Percentiles rank a stretch among this genome's conserved stretches.
Conservation (phyloP, 2,888 invertebrate genomes). For the Leptura quadrifasciata region DNA sequence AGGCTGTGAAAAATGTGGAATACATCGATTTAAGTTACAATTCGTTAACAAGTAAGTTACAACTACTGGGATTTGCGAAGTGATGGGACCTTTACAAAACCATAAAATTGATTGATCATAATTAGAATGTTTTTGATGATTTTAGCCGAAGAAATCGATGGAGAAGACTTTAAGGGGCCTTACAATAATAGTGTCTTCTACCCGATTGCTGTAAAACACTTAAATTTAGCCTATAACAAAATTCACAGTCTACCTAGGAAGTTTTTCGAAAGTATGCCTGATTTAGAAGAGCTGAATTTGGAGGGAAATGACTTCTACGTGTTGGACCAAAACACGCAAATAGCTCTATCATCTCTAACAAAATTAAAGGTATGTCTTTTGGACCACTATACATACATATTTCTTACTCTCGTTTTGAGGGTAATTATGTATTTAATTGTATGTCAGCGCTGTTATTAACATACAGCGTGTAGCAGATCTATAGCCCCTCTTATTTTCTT, state of each 20-base stretch:
- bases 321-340: conserved; percentile 78
- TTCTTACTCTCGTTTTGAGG: too few species aligned
- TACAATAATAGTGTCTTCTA: conserved; percentile 76
- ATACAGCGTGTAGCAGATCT: too few species aligned
- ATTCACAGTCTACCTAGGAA: conserved; percentile 79
- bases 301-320: conserved; percentile 79
- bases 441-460: too few species aligned
- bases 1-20: conserved; percentile 74
- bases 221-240: conserved; percentile 80
- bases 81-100: too few species aligned
- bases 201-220: conserved; percentile 77
- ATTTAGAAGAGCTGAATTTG: conserved; percentile 78
- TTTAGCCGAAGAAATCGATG: conserved; percentile 78
- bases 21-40: conserved; percentile 79
- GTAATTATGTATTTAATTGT: too few species aligned
- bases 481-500: too few species aligned
- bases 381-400: too few species aligned
- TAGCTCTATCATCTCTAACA: conserved; percentile 76
- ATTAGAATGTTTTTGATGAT: conserved; percentile 26
- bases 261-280: conserved; percentile 80
- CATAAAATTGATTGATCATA: not conserved
- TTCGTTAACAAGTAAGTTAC: conserved; percentile 74
- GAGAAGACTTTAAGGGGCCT: conserved; percentile 82
- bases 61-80: not conserved
- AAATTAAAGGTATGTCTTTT: conserved; percentile 77